Base-by-base conservation (phyloP, 2,888 invertebrate genomes). In the Bellardia bayeri region DNA sequence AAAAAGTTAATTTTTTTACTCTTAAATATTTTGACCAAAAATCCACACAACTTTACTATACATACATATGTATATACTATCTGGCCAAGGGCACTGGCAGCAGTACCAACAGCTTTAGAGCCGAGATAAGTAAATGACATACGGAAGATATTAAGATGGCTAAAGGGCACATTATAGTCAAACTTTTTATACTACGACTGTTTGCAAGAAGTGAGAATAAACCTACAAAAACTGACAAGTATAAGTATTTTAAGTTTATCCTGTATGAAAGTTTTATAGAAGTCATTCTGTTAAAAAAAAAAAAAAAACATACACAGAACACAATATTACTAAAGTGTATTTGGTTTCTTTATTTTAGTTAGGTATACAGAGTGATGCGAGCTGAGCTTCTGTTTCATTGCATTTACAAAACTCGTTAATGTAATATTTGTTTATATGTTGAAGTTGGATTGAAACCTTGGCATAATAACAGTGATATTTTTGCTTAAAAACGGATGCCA, bases 111-210 rank as follows among this genome's bases (percentile, higher is more conserved):
- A 79, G 66, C 42, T 86, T 88, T 54, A 69, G 23, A 89, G 91
- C 11, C 56, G 37, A 90, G 92, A 92, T 91, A 92, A 91, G 91
- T 90, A 90, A 91, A 91, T 91, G 91, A 91, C 91, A 90, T 91
- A 90, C 90, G 91, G 91, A 91, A 90, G 89, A 91, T 90, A 89
- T 89, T 89, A 90, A 86, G 61, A 68, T 63, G 51, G 76, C 83
- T 84, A 75, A 68, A 74, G 78, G 78, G 68, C 78, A 72, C 78
- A 84, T 84, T 74, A 78, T n/a, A 78, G 64, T 72, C 72, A 78
- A 86, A 74, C 56, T 66, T 81, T 9, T 33, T 14, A 40, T n/a
- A 58, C n/a, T 37, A 40, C 9, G 45, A 14, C 42, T 61, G 30
- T 49, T 40, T 30, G 11, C 33, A 61, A 45, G 16, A 49, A 56